Evolutionary conservation across 2,888 invertebrate species (phyloP).

Genomic region (Orchestes rusci): DNA sequence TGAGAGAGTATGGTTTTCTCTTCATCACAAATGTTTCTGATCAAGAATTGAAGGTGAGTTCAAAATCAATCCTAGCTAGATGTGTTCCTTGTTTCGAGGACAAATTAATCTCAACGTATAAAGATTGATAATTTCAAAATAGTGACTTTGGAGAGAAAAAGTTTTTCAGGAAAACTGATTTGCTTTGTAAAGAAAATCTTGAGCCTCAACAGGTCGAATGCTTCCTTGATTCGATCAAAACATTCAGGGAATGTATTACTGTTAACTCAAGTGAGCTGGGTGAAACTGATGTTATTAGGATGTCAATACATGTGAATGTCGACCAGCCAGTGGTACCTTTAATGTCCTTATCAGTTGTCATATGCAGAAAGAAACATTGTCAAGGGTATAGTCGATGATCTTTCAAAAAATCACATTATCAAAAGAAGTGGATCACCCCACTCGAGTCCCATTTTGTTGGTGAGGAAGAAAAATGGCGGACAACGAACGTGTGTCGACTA

Average conservation of each 20-base stretch:
- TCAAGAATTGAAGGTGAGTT: neutral
- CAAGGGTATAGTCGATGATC: constrained; percentile 24
- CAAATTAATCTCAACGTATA: neutral
- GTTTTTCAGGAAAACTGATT: neutral
- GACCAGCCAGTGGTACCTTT: constrained; percentile 27
- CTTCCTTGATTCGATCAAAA: constrained; percentile 17
- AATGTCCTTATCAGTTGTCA: constrained; percentile 5
- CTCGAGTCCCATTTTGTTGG: constrained; percentile 21
- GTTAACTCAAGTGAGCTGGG: constrained; percentile 15
- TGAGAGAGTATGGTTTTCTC: neutral
- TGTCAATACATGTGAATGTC: constrained; percentile 28
- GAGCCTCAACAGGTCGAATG: neutral
- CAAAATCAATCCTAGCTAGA: neutral
- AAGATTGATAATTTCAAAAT: neutral
- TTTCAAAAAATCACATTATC: constrained; percentile 24
- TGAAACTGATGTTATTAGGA: constrained; percentile 15
- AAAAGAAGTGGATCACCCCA: constrained; percentile 30
- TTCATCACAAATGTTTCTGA: neutral
- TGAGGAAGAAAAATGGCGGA: constrained; percentile 26
- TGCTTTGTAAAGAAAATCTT: neutral
- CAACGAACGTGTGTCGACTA: constrained; percentile 30
- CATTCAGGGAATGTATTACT: neutral
- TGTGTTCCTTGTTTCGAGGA: neutral
- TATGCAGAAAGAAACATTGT: constrained; percentile 16
- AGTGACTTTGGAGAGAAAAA: neutral